phyloP scores from a whole-genome alignment of 35 echinoderm and acorn worm genomes.

The Amphiura filiformis region DNA sequence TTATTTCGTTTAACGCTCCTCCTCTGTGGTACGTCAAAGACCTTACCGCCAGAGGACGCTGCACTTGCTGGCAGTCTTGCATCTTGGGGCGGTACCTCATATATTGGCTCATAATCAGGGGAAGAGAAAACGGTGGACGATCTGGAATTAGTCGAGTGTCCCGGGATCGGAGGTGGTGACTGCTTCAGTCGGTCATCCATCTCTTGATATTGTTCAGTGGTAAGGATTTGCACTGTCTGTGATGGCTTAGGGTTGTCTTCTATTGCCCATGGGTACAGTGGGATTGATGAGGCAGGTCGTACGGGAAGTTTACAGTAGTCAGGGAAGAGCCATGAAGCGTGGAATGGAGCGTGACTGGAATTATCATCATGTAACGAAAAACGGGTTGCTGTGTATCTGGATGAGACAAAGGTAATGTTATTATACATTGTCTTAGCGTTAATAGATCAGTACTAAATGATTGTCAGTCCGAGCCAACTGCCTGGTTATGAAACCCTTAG shows the following conservation, averaged over 20 bases:
- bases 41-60: not conserved
- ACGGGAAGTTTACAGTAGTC: not conserved
- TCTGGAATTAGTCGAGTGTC: not conserved
- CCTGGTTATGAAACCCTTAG: too few species aligned
- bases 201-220: not conserved
- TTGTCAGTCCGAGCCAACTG: too few species aligned
- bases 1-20: not conserved
- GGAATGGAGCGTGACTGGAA: not conserved
- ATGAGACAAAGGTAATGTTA: not conserved
- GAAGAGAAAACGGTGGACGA: not conserved
- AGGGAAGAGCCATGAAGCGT: not conserved
- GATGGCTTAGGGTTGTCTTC: not conserved
- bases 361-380: not conserved
- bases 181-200: not conserved
- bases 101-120: too few species aligned
- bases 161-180: not conserved
- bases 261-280: not conserved
- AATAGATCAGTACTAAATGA: too few species aligned
- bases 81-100: not conserved
- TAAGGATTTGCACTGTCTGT: not conserved
- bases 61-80: not conserved
- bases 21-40: not conserved
- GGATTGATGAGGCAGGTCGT: not conserved
- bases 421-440: too few species aligned
- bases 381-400: not conserved